Evolutionary conservation across 1,140 invertebrate genomes (phyloP), one percentile per base, ranked within the genome.

Genomic region (Nebria ingens): DNA sequence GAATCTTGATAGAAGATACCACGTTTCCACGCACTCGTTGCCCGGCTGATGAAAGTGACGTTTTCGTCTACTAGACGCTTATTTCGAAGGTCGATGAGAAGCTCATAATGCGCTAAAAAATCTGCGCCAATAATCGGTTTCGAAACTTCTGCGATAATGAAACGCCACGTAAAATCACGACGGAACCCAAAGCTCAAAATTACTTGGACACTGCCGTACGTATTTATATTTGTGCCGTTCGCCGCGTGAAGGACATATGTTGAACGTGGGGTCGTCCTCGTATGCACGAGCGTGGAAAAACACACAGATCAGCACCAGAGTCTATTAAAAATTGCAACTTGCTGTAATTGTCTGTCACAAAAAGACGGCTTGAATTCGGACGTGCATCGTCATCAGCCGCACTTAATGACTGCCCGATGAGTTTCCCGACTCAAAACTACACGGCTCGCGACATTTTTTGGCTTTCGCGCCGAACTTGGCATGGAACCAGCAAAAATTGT

Each of bases 51-150:
- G n/a, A 11, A 9, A 51, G 58, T 49, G 9, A 62, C 64, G 2
- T 54, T 22, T 2, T 19, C 25, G 34, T 68, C 66, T 2, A 67
- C 55, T 0, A 63, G 42, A 13, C 61, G 59, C 11, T 64, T 59
- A 13, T 62, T 60, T 15, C 54, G 55, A 1, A 52, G 1, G 49
- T 71, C 65, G 6, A 71, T 65, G 2, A 71, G 52, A 70, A n/a
- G 52, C 21, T 55, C 53, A 50, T 63, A 69, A 51, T 61, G 57
- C 17, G 19, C 54, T 15, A 71, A 51, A 25, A 75, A 71, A 59
- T 76, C 71, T 0, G 69, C 67, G 4, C 73, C 71, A 2, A 75
- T 64, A 13, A 71, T 72, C 1, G 69, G 66, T 19, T 56, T 59
- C 0, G 58, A 49, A 2, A 75, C 64, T 50, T 74, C 67, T 1